Percentiles rank a stretch among this genome's conserved stretches.
Conservation (phyloP, 2,797 vertebrate genomes). For the Nannoperca australis region DNA sequence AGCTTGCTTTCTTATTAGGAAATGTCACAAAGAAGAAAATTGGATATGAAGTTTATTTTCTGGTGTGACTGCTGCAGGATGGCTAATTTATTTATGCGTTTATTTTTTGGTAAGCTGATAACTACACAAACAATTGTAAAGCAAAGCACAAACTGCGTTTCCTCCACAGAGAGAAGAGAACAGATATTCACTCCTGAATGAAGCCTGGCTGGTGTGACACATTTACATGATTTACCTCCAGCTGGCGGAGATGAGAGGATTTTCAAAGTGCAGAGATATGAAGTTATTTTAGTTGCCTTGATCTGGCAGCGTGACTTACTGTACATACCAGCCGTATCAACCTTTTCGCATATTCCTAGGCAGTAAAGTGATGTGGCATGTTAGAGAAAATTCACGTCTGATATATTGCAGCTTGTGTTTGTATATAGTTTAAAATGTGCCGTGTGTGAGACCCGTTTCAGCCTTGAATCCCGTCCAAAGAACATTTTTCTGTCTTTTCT, state of each 20-base stretch:
- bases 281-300: slow-evolving; percentile 22
- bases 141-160: slow-evolving; percentile 16
- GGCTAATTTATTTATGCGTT: neutral
- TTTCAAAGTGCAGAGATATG: slow-evolving; percentile 6
- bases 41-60: slow-evolving; percentile 6
- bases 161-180: neutral
- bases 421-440: slow-evolving; percentile 6
- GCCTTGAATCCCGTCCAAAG: slow-evolving; percentile 25
- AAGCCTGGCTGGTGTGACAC: slow-evolving; percentile 4
- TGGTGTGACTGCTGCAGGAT: neutral
- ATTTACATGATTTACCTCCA: slow-evolving; percentile 19
- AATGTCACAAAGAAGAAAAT: slow-evolving; percentile 22
- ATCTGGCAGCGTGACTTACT: neutral
- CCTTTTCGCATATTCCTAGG: slow-evolving; percentile 1
- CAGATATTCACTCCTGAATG: neutral
- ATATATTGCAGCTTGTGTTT: slow-evolving; percentile 18
- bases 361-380: neutral
- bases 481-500: neutral
- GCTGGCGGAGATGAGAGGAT: slow-evolving; percentile 6
- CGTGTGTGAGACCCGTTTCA: neutral
- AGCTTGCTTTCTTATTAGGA: slow-evolving; percentile 19
- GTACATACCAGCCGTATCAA: neutral
- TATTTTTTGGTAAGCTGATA: neutral
- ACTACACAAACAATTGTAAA: neutral
- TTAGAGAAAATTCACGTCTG: slow-evolving; percentile 7